Evolutionary conservation across 2,113 vertebrate species (phyloP).

Genomic region (Poeciliopsis prolifica): DNA sequence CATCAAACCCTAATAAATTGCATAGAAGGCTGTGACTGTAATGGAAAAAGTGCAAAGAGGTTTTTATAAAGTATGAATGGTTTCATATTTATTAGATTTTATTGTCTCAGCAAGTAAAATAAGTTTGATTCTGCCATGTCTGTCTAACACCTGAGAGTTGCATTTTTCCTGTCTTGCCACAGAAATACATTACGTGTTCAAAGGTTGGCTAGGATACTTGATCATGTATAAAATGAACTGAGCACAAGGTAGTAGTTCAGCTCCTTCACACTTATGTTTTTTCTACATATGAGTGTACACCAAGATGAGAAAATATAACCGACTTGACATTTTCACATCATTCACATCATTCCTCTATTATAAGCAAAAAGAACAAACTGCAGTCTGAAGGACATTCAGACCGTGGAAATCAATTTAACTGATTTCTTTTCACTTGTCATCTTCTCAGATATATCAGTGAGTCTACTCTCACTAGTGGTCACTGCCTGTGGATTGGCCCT

Average conservation of each 20-base stretch:
- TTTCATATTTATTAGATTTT: no score
- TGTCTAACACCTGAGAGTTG: no score
- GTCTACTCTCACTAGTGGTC: constrained; percentile 94
- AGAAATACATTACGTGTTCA: no score
- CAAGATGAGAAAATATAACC: not conserved
- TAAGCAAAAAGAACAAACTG: constrained; percentile 23
- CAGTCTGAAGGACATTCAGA: not conserved
- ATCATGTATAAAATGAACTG: not conserved
- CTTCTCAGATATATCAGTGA: constrained; percentile 92
- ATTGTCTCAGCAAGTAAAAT: no score
- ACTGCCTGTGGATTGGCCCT: constrained; percentile 96
- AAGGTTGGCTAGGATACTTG: no score
- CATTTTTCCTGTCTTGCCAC: no score
- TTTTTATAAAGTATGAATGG: no score
- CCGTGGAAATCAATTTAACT: not conserved
- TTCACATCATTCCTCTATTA: constrained; percentile 21
- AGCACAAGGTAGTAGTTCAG: not conserved
- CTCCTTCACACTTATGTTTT: not conserved
- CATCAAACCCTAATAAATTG: no score
- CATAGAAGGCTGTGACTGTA: no score
- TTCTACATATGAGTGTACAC: not conserved
- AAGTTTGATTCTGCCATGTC: no score
- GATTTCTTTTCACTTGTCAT: constrained; percentile 12
- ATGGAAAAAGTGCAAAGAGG: no score
- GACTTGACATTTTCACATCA: constrained; percentile 10